Base-by-base conservation (phyloP, 2,113 vertebrate genomes). In the Cavia porcellus region DNA sequence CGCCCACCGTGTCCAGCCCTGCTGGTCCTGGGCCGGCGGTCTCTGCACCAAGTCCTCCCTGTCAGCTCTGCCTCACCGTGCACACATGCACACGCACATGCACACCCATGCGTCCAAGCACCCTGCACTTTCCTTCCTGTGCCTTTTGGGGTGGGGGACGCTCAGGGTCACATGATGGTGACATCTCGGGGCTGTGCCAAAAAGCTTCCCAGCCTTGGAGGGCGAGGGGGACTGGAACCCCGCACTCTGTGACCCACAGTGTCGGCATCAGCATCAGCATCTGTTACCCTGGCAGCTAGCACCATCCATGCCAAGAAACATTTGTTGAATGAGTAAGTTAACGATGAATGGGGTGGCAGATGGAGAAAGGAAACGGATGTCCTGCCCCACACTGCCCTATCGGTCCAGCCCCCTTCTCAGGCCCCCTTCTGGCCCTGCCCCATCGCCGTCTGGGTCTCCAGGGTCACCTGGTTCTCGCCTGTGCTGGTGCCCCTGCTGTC, bases 41-140 rank as follows among this genome's bases (percentile, higher is more conserved):
- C 20, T 7, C 57, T 22, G 57, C 72, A 61, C 17, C 25, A 80
- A 17, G 25, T 15, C 50, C 55, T 77, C 52, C 7, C 85, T 7
- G 14, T 0, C 32, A 59, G 86, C 57, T 55, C 42, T 0, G 1
- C 50, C 64, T 35, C 6, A 32, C 24, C 15, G 9, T 9, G 22
- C 59, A 61, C 20, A 24, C 61, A 28, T 25, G 3, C 61, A 24
- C 24, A 11, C 25, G 28, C 64, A 66, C 15, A 5, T 61, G 25
- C 0, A 2, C 80, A 38, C 68, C 17, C 55, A 57, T 5, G 55
- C 10, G 55, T 70, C 35, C n/a, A 42, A 38, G 19, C 3, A 9
- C 19, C 28, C 47, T 4, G 0, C 2, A 35, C 7, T 5, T 15
- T 45, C 5, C n/a, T 20, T 32, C 10, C n/a, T 10, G 22, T 6